These are phyloP conservation scores for Variabilichromis moorii DNA, from an alignment of 2,113 vertebrate species.

Conservation along the genomic window DNA sequence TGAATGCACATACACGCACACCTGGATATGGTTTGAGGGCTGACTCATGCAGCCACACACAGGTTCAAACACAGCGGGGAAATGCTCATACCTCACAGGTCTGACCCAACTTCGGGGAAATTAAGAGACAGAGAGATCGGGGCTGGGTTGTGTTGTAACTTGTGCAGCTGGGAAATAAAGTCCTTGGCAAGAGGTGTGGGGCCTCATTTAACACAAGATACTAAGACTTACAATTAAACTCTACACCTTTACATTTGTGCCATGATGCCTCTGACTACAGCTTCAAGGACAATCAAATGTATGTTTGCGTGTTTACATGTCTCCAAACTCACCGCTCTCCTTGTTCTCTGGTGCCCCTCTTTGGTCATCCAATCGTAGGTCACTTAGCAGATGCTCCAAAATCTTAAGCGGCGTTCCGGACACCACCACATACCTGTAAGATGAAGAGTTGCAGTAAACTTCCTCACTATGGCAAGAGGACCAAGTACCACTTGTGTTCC, in stretches of 20 bases:
- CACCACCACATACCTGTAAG: conserved; percentile 93
- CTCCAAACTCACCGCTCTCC: conserved; percentile 82
- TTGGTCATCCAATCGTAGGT: conserved; percentile 87
- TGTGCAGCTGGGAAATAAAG: conserved; percentile 8
- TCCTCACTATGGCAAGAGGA: conserved; percentile 74
- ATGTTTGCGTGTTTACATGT: background rate
- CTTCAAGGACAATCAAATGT: background rate
- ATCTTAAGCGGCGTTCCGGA: conserved; percentile 96
- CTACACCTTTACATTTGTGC: background rate
- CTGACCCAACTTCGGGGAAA: background rate
- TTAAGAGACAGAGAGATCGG: background rate
- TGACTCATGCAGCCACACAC: background rate
- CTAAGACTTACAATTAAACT: background rate
- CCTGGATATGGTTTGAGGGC: background rate
- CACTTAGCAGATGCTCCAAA: conserved; percentile 92
- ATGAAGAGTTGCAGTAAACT: conserved; percentile 72
- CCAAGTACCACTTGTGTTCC: conserved; percentile 68
- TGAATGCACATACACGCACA: background rate
- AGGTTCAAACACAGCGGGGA: background rate
- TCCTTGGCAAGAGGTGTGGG: background rate
- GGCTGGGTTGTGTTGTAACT: conserved; percentile 29
- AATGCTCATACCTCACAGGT: background rate
- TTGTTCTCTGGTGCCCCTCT: conserved; percentile 80
- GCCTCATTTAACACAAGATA: background rate
- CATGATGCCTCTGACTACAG: background rate